phyloP scores from a whole-genome alignment of 2,797 vertebrate species.

The Pipistrellus kuhlii region DNA sequence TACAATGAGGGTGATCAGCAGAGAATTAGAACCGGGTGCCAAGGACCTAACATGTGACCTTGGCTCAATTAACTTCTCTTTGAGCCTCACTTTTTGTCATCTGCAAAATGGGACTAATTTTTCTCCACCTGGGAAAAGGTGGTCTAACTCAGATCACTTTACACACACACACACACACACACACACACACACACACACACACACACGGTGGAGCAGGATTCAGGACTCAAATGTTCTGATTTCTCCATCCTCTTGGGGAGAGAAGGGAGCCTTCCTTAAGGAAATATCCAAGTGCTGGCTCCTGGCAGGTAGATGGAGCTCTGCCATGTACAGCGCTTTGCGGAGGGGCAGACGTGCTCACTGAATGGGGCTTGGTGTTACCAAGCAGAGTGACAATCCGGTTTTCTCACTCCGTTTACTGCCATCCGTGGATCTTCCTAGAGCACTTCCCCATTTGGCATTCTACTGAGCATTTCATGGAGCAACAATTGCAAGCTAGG shows the following conservation, averaged over 20 bases:
- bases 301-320: neutral
- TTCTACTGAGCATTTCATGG: neutral
- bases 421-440: neutral
- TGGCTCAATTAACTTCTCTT: neutral
- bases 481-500: neutral
- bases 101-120: neutral
- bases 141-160: neutral
- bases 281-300: neutral
- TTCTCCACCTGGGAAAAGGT: neutral
- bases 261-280: neutral
- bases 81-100: neutral
- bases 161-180: no score
- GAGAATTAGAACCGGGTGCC: neutral
- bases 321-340: rapidly evolving
- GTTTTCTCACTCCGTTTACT: neutral
- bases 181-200: no score
- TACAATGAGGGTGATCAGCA: neutral
- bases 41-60: neutral
- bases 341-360: neutral
- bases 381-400: neutral
- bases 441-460: neutral
- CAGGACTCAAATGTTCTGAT: neutral
- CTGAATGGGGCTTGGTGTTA: neutral
- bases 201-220: no score
- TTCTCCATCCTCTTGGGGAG: neutral